phyloP scores from a whole-genome alignment of 2,888 invertebrate species.

The Chymomyza amoena region DNA sequence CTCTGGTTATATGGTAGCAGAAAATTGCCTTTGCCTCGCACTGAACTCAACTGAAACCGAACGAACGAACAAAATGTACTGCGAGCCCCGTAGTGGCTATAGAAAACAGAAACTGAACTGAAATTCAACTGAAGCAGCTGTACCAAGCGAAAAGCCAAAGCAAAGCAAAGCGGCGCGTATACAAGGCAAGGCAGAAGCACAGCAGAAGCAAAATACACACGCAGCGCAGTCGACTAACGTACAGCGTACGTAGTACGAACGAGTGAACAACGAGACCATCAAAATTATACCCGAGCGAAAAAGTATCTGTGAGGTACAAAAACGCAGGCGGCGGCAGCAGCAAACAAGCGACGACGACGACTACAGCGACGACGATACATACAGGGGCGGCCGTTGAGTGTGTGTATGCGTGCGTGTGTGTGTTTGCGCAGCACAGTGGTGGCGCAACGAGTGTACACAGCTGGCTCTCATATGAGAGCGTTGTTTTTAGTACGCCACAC shows the following conservation, averaged over 20 bases:
- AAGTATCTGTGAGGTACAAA: neutral
- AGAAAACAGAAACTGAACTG: slow-evolving; percentile 71
- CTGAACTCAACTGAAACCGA: slow-evolving; percentile 28
- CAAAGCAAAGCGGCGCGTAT: slow-evolving; percentile 5
- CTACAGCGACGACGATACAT: neutral
- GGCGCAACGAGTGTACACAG: slow-evolving; percentile 50
- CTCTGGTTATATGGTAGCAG: slow-evolving; percentile 44
- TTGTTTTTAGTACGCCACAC: slow-evolving; percentile 43
- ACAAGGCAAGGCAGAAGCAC: slow-evolving; percentile 23
- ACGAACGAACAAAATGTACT: slow-evolving; percentile 68
- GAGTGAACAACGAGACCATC: slow-evolving; percentile 70
- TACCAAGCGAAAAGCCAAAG: slow-evolving; percentile 61
- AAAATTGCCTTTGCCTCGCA: slow-evolving; percentile 10
- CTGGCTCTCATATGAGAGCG: slow-evolving; percentile 42
- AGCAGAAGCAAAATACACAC: slow-evolving; percentile 45
- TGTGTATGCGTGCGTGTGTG: slow-evolving; percentile 22
- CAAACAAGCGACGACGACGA: neutral
- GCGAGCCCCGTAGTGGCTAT: slow-evolving; percentile 53
- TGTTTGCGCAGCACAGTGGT: slow-evolving; percentile 64
- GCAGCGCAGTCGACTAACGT: slow-evolving; percentile 13
- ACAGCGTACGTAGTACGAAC: slow-evolving; percentile 41
- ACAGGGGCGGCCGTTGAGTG: no score
- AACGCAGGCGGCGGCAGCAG: neutral
- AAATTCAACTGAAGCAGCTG: slow-evolving; percentile 73
- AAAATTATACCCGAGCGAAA: slow-evolving; percentile 55